Evolutionary conservation across 53 echinoderm and acorn worm species (phyloP).

Genomic region (Mesocentrotus franciscanus): DNA sequence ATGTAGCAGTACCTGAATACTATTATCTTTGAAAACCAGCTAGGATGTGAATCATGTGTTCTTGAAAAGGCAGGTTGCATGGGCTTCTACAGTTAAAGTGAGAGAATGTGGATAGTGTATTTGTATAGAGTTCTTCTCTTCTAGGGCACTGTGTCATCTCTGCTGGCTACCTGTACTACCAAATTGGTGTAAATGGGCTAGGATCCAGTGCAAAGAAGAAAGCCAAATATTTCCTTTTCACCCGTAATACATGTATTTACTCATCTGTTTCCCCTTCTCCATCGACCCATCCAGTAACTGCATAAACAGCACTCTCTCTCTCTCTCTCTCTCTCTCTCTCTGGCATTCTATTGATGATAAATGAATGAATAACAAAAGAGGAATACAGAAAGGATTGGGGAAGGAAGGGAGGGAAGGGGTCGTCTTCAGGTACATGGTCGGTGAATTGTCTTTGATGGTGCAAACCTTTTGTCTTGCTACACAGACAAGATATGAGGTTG

Average conservation of each 20-base stretch:
- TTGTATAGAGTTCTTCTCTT: not conserved
- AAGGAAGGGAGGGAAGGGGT: not conserved
- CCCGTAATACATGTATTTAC: constrained; percentile 29
- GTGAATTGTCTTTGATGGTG: constrained; percentile 37
- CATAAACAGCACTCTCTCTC: constrained; percentile 48
- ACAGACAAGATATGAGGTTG: constrained; percentile 30
- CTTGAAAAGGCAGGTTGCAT: not conserved
- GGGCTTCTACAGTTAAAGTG: not conserved
- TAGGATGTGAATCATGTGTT: not conserved
- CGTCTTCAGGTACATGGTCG: constrained; percentile 4
- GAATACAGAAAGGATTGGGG: not conserved
- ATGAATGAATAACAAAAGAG: constrained; percentile 27
- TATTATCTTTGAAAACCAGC: not conserved
- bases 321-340: not conserved
- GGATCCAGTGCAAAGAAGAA: constrained; percentile 51
- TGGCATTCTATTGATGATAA: not conserved
- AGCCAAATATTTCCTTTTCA: constrained; percentile 50
- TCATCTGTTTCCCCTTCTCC: constrained; percentile 39
- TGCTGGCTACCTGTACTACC: constrained; percentile 43
- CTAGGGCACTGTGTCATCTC: constrained; percentile 45
- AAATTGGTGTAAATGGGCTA: constrained; percentile 54
- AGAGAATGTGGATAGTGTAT: not conserved
- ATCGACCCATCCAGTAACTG: not conserved
- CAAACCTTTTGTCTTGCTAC: constrained; percentile 47
- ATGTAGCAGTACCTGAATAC: not conserved